A percentile compares a stretch with the other conserved stretches of the same genome.
phyloP scores from a whole-genome alignment of 2,888 invertebrate species.

The Masnerella sp. region DNA sequence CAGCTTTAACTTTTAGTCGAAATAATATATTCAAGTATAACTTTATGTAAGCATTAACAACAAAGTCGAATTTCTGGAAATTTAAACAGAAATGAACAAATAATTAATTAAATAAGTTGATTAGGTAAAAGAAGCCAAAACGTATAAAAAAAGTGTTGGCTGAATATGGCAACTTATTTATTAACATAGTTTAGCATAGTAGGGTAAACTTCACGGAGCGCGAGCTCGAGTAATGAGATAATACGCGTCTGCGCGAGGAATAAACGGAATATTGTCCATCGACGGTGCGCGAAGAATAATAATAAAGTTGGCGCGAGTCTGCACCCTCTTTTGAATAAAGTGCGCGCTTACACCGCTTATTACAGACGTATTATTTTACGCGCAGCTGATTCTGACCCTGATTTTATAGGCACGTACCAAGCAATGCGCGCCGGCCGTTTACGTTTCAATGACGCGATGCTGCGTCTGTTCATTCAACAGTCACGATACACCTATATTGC shows the following conservation, averaged over 20 bases:
- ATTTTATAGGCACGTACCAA: constrained; percentile 60
- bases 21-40: too few species aligned
- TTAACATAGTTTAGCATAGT: constrained; percentile 57
- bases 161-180: constrained; percentile 34
- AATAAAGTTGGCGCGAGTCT: constrained; percentile 59
- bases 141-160: constrained; percentile 13
- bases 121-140: too few species aligned
- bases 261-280: constrained; percentile 60
- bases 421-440: constrained; percentile 42
- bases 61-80: too few species aligned
- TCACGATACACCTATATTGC: constrained; percentile 51
- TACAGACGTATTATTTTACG: constrained; percentile 60
- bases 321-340: constrained; percentile 56
- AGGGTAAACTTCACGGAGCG: constrained; percentile 58
- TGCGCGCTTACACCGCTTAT: constrained; percentile 58
- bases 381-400: constrained; percentile 60
- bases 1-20: too few species aligned
- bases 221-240: constrained; percentile 57
- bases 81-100: too few species aligned
- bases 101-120: too few species aligned
- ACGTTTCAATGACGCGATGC: constrained; percentile 44
- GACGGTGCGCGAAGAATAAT: constrained; percentile 57
- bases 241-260: constrained; percentile 48
- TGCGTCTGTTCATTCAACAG: constrained; percentile 49
- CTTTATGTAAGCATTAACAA: too few species aligned